Percentiles rank a stretch among this genome's conserved stretches.
Conservation (phyloP, 2,888 invertebrate genomes). For the Lithophane ornitopus region DNA sequence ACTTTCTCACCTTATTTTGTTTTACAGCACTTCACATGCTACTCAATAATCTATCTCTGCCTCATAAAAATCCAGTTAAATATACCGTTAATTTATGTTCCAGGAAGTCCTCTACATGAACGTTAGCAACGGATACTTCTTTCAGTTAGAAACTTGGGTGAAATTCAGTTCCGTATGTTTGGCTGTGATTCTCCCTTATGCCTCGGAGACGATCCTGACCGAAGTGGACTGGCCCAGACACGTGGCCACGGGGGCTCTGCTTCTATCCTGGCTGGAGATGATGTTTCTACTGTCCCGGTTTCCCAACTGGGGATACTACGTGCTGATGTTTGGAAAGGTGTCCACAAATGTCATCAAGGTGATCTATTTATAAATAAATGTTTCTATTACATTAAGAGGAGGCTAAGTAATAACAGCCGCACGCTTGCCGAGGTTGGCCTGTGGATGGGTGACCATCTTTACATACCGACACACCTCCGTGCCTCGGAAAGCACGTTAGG, state of each 20-base stretch:
- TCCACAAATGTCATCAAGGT: slow-evolving; percentile 90
- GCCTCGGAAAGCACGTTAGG: no score
- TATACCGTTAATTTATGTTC: slow-evolving; percentile 14
- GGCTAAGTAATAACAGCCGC: no score
- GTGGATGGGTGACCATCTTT: no score
- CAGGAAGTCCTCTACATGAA: slow-evolving; percentile 88
- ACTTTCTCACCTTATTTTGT: not conserved
- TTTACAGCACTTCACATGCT: not conserved
- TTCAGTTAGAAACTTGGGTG: slow-evolving; percentile 88
- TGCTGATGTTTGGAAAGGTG: slow-evolving; percentile 91
- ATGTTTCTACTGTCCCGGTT: slow-evolving; percentile 90
- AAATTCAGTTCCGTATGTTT: slow-evolving; percentile 85
- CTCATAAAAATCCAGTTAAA: not conserved
- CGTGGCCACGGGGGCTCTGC: slow-evolving; percentile 86
- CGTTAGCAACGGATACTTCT: slow-evolving; percentile 82
- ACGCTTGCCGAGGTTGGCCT: no score
- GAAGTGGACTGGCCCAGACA: slow-evolving; percentile 83
- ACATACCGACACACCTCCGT: no score
- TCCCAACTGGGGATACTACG: slow-evolving; percentile 91
- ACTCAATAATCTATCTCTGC: not conserved
- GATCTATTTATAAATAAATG: slow-evolving; percentile 10
- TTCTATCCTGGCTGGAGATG: slow-evolving; percentile 90
- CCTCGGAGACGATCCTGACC: not conserved
- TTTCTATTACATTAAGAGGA: no score
- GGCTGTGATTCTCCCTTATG: slow-evolving; percentile 77